Evolutionary conservation across 2,797 vertebrate species (phyloP), one percentile per base, ranked within the genome.

Genomic region (Oreochromis grahami): DNA sequence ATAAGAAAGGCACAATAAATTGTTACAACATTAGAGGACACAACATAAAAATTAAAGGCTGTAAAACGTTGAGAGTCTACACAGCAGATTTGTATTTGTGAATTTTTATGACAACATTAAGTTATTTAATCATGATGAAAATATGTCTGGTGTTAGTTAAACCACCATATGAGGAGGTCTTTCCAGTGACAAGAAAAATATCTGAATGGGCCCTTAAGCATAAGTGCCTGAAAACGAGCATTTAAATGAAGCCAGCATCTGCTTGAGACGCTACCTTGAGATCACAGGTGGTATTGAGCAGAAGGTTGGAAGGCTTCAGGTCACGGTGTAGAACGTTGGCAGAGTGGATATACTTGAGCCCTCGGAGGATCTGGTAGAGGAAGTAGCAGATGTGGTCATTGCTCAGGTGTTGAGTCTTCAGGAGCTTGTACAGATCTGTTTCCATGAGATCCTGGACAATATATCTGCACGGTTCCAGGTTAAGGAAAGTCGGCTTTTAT

Each of bases 361-460:
- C 98, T 81, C 98, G 95, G 1, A 98, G 96, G 21, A 98, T 98
- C 87, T 98, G 98, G 95, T 98, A 98, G 5, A 98, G 97, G 94
- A 98, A 98, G 96, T 98, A 98, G 90, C 98, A 98, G 88, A 98
- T 96, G 84, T 98, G 98, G 90, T 98, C 97, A 4, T 98, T 96
- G 78, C 97, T 98, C 79, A 98, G 91, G 50, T 98, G 97, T 13
- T 98, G 98, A 1, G 97, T 93, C 79, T 98, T 98, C 91, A 98
- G 97, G 91, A 98, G 94, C 92, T 98, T 98, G 96, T 98, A 98
- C 3, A 98, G 96, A 93, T 98, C 98, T 0, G 97, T 98, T 94
- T 98, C 98, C 98, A 98, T 98, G 81, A 98, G 96, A 92, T 98
- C 97, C 95, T 98, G 97, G 12, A 98, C 98, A 3, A 98, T 98